phyloP scores from a whole-genome alignment of 2,797 vertebrate species.

The Chloroceryle amazona region DNA sequence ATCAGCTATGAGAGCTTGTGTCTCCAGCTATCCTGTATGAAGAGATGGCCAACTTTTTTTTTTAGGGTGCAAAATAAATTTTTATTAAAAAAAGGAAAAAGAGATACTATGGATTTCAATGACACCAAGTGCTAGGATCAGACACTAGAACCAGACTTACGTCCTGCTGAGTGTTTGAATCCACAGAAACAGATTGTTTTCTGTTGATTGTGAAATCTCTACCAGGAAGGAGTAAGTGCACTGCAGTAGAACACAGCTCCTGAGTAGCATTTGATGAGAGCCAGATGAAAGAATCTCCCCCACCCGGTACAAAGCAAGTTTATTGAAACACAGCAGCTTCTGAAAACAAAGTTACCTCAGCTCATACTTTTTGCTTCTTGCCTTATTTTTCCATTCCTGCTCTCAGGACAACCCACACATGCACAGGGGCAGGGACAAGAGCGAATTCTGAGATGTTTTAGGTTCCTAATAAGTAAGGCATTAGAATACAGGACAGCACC shows the following conservation, averaged over 20 bases:
- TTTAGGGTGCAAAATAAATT: too few relatives aligned
- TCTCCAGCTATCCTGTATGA: background rate
- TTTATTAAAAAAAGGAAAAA: background rate
- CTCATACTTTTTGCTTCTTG: background rate
- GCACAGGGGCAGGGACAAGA: background rate
- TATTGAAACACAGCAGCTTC: background rate
- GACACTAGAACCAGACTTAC: background rate
- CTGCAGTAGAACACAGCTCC: background rate
- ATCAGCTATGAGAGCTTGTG: background rate
- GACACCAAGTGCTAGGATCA: background rate
- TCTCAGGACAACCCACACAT: background rate
- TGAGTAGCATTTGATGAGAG: background rate
- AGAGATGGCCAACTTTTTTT: background rate
- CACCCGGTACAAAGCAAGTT: background rate
- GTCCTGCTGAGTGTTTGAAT: background rate
- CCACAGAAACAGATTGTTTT: background rate
- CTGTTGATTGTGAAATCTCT: background rate
- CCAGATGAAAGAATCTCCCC: background rate
- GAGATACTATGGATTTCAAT: background rate
- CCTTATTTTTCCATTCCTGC: background rate
- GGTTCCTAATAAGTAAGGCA: background rate
- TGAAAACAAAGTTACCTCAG: background rate
- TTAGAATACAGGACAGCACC: background rate
- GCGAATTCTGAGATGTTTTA: fast-evolving
- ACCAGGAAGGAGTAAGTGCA: background rate